A percentile compares a stretch with the other conserved stretches of the same genome.
These are phyloP conservation scores for Aythya baeri DNA, from an alignment of 2,113 vertebrate species.

Conservation along the genomic window DNA sequence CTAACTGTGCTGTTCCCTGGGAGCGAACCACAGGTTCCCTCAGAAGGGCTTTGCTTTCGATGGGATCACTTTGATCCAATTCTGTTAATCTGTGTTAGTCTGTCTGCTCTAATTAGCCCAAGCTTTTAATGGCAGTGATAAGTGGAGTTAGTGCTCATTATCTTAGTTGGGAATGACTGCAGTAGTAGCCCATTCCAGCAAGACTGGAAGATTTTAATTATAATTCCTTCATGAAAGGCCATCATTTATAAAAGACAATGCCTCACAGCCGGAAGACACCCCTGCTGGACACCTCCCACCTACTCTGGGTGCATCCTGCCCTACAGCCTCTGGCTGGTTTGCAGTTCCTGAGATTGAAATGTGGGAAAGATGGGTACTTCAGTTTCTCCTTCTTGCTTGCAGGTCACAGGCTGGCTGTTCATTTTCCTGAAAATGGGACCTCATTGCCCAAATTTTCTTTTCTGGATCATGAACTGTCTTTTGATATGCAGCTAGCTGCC, in stretches of 20 bases:
- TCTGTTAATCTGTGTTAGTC: conserved; percentile 6
- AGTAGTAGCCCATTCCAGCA: neutral
- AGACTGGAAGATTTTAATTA: neutral
- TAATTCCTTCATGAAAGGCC: neutral
- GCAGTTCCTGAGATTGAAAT: neutral
- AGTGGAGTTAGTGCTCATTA: neutral
- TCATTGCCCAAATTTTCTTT: neutral
- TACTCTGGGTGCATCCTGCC: neutral
- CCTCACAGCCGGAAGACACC: conserved; percentile 15
- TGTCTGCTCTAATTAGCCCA: neutral
- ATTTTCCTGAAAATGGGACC: neutral
- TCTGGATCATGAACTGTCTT: neutral
- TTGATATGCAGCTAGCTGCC: neutral
- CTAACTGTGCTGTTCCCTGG: neutral
- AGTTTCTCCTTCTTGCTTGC: fast-evolving
- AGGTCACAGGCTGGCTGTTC: neutral
- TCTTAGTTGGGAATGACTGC: neutral
- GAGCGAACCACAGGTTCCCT: fast-evolving
- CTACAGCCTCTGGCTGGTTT: neutral
- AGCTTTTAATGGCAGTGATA: neutral
- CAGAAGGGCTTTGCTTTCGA: neutral
- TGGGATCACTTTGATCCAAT: neutral
- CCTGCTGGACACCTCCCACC: conserved; percentile 3
- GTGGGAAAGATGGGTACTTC: neutral
- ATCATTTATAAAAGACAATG: neutral